These are phyloP conservation scores for Emys orbicularis DNA, from an alignment of 2,797 vertebrate genomes.

Conservation along the genomic window DNA sequence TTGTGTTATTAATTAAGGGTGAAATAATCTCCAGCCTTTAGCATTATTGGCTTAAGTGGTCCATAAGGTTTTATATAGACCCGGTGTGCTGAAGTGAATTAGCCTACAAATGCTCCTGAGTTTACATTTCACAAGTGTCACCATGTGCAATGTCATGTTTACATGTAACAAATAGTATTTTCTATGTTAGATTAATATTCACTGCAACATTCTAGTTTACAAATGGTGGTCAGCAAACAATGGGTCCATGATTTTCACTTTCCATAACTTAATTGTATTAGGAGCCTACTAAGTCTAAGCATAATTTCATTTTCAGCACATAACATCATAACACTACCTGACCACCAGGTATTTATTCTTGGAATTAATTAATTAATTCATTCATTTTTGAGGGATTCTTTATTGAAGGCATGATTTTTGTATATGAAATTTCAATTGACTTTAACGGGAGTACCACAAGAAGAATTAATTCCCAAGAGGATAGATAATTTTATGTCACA, in stretches of 20 bases:
- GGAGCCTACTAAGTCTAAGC: not conserved
- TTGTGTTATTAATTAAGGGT: not conserved
- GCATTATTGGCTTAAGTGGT: not conserved
- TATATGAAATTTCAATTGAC: not conserved
- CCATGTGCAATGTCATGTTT: conserved; percentile 6
- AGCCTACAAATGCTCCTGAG: conserved; percentile 4
- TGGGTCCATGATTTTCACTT: not conserved
- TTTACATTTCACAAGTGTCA: not conserved
- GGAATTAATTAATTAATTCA: not conserved
- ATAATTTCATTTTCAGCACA: not conserved
- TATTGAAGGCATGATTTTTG: not conserved
- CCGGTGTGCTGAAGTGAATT: not conserved
- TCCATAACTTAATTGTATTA: not conserved
- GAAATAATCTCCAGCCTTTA: not conserved
- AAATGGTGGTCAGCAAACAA: not conserved
- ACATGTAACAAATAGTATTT: conserved; percentile 3
- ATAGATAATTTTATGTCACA: not conserved
- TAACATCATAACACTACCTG: not conserved
- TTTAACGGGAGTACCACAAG: not conserved
- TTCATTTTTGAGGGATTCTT: not conserved
- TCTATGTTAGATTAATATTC: not conserved
- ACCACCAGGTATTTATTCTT: not conserved
- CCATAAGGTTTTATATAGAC: not conserved
- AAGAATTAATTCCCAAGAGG: not conserved
- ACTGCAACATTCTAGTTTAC: not conserved